Conservation (phyloP, 2,113 vertebrate species). For the Rhombomys opimus region DNA sequence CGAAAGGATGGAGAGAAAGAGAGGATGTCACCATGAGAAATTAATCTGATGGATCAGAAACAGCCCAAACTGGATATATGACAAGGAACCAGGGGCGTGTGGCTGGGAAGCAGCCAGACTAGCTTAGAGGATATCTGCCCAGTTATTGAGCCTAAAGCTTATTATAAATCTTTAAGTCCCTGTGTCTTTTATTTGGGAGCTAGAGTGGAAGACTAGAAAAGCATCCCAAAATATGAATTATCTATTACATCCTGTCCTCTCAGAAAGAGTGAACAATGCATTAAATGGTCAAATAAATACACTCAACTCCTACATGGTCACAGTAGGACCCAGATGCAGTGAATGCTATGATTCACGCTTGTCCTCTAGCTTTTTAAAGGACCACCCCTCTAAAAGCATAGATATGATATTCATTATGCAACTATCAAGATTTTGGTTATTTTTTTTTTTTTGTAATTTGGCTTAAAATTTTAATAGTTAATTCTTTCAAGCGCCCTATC, state of each 20-base stretch:
- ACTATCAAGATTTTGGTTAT: neutral
- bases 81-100: too few species aligned
- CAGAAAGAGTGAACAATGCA: neutral
- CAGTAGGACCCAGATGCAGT: neutral
- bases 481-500: neutral
- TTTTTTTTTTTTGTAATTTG: neutral
- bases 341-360: fast-evolving
- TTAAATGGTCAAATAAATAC: neutral
- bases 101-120: too few species aligned
- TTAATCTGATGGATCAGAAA: too few species aligned
- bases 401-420: neutral
- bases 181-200: too few species aligned
- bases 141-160: too few species aligned
- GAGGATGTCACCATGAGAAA: too few species aligned
- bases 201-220: too few species aligned
- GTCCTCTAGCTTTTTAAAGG: neutral
- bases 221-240: too few species aligned
- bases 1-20: too few species aligned
- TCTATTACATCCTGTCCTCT: neutral
- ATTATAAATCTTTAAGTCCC: too few species aligned
- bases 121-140: too few species aligned
- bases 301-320: neutral
- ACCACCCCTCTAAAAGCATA: neutral
- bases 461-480: neutral
- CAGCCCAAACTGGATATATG: too few species aligned